phyloP scores from a whole-genome alignment of 2,888 invertebrate species.

The Habroteleia sp. region DNA sequence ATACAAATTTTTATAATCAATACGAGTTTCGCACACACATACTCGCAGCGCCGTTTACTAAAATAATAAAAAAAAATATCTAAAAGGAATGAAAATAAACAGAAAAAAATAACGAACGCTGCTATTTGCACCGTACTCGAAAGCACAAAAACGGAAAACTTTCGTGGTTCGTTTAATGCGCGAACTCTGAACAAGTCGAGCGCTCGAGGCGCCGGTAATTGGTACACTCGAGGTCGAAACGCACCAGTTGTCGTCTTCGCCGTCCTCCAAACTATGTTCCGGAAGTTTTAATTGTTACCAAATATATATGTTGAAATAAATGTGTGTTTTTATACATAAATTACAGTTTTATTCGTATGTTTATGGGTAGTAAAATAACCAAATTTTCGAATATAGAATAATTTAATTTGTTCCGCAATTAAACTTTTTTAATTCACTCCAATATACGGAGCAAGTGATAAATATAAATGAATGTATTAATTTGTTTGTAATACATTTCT shows the following conservation, averaged over 20 bases:
- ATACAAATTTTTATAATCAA: constrained; percentile 22
- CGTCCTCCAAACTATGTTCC: constrained; percentile 43
- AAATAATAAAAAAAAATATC: constrained; percentile 24
- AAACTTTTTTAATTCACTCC: no score
- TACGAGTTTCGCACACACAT: constrained; percentile 18
- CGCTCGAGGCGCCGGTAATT: constrained; percentile 59
- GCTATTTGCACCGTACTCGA: constrained; percentile 52
- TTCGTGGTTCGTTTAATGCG: constrained; percentile 58
- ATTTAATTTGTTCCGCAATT: no score
- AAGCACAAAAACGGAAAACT: constrained; percentile 60
- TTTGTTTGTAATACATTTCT: no score
- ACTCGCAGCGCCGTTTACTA: constrained; percentile 24
- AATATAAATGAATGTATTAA: no score
- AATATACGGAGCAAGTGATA: no score
- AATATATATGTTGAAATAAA: constrained; percentile 41
- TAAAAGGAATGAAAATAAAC: constrained; percentile 44
- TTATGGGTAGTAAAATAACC: no score
- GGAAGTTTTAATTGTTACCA: constrained; percentile 58
- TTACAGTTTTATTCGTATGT: constrained; percentile 18
- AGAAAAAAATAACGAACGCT: constrained; percentile 43
- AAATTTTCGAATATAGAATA: no score
- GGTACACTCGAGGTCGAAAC: constrained; percentile 60
- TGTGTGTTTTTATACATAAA: constrained; percentile 30
- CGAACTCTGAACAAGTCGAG: constrained; percentile 59
- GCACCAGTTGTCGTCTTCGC: constrained; percentile 58